A percentile compares a stretch with the other conserved stretches of the same genome.
phyloP scores from a whole-genome alignment of 2,113 vertebrate species.

The Chascanopsetta lugubris region DNA sequence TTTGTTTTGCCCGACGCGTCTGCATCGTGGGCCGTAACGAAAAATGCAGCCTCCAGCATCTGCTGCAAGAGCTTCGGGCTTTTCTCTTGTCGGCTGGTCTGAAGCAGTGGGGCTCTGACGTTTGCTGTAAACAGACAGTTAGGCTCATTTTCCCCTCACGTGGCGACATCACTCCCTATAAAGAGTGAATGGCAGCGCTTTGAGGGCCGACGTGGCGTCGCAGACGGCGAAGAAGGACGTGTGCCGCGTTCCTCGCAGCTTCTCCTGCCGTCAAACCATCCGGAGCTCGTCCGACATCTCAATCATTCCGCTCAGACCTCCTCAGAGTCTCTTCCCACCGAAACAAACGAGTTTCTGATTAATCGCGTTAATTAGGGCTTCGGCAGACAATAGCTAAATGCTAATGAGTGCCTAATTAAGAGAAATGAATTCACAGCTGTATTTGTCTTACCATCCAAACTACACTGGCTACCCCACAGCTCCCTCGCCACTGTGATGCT shows the following conservation, averaged over 20 bases:
- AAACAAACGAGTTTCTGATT: slow-evolving; percentile 68
- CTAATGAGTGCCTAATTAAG: slow-evolving; percentile 74
- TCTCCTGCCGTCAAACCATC: slow-evolving; percentile 42
- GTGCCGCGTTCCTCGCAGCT: slow-evolving; percentile 8
- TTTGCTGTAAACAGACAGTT: slow-evolving; percentile 16
- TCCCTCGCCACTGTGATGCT: slow-evolving; percentile 49
- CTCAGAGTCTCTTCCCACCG: slow-evolving; percentile 51
- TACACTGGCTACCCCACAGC: slow-evolving; percentile 51
- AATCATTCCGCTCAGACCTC: slow-evolving; percentile 53
- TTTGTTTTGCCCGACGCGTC: slow-evolving; percentile 12
- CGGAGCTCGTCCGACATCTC: slow-evolving; percentile 53
- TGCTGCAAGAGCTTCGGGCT: background rate
- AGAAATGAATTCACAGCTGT: slow-evolving; percentile 67
- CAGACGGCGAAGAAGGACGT: background rate
- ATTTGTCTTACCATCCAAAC: slow-evolving; percentile 68
- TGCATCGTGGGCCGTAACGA: slow-evolving; percentile 8
- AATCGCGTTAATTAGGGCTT: slow-evolving; percentile 74
- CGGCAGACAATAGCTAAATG: slow-evolving; percentile 73
- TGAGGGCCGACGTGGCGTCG: background rate
- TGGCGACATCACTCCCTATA: background rate
- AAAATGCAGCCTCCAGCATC: slow-evolving; percentile 22
- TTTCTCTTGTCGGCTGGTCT: background rate
- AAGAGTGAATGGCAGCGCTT: background rate
- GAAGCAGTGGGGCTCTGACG: slow-evolving; percentile 8
- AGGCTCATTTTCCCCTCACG: background rate